Percentiles rank a stretch among this genome's conserved stretches.
Conservation (phyloP, 2,888 invertebrate species). For the Andrena minutula region DNA sequence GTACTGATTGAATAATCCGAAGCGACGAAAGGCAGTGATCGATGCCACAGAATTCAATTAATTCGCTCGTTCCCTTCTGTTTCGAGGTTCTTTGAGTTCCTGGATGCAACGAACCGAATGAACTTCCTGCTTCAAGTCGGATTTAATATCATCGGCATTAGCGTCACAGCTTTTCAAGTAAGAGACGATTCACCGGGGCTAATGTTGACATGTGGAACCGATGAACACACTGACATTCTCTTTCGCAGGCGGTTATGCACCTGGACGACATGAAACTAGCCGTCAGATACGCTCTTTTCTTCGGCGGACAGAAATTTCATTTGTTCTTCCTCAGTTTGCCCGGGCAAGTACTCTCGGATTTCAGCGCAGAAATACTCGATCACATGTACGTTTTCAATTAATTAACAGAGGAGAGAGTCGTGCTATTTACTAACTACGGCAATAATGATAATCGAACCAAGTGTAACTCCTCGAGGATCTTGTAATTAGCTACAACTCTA, state of each 20-base stretch:
- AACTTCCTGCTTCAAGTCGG: slow-evolving; percentile 17
- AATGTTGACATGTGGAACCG: neutral
- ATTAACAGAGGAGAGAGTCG: no score
- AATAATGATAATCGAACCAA: neutral
- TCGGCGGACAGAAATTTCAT: slow-evolving; percentile 11
- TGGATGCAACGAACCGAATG: neutral
- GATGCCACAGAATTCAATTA: neutral
- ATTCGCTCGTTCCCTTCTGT: neutral
- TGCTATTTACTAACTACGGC: no score
- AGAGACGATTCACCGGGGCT: neutral
- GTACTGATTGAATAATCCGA: slow-evolving; percentile 6
- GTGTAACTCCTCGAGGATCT: neutral
- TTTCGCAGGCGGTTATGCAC: slow-evolving; percentile 1
- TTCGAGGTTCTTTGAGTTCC: slow-evolving; percentile 25
- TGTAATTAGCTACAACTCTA: neutral
- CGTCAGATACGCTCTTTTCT: neutral
- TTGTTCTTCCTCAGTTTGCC: slow-evolving; percentile 13
- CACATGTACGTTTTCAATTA: slow-evolving; percentile 3
- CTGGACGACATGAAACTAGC: neutral
- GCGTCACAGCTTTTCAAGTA: slow-evolving; percentile 32
- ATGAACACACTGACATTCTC: neutral
- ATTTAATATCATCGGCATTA: slow-evolving; percentile 27
- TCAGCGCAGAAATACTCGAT: neutral
- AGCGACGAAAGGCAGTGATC: neutral
- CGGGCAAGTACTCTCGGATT: slow-evolving; percentile 28